Evolutionary conservation across 92 coral and sea anemone species (phyloP).

Genomic region (Porites divaricata): DNA sequence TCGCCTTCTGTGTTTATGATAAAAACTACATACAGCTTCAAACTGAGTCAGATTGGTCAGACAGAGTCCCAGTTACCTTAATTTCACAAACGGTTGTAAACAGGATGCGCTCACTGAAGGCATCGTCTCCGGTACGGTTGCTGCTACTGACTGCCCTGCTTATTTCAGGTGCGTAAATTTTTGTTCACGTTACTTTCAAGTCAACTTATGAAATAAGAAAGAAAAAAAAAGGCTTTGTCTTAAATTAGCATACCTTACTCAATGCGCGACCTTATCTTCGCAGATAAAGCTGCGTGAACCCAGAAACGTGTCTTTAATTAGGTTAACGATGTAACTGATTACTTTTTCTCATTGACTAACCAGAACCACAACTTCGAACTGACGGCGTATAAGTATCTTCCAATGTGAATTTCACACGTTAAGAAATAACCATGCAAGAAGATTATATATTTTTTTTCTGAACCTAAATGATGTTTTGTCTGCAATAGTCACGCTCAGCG

Average conservation of each 20-base stretch:
- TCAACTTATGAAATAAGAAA: too few species aligned
- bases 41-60: background rate
- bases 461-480: too few species aligned
- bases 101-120: conserved; percentile 1
- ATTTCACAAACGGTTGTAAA: background rate
- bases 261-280: too few species aligned
- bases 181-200: too few species aligned
- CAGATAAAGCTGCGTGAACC: background rate
- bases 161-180: conserved; percentile 6
- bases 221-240: background rate
- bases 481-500: too few species aligned
- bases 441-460: too few species aligned
- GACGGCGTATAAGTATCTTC: too few species aligned
- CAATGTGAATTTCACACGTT: too few species aligned
- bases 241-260: too few species aligned
- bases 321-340: background rate
- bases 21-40: background rate
- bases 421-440: too few species aligned
- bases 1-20: background rate
- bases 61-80: background rate
- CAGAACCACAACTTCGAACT: too few species aligned
- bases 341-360: too few species aligned
- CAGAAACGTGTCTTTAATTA: conserved; percentile 14
- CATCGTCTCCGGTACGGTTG: background rate
- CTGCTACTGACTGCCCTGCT: background rate